A percentile compares a stretch with the other conserved stretches of the same genome.
phyloP scores from a whole-genome alignment of 1,140 invertebrate genomes.

The Choristoneura fumiferana region DNA sequence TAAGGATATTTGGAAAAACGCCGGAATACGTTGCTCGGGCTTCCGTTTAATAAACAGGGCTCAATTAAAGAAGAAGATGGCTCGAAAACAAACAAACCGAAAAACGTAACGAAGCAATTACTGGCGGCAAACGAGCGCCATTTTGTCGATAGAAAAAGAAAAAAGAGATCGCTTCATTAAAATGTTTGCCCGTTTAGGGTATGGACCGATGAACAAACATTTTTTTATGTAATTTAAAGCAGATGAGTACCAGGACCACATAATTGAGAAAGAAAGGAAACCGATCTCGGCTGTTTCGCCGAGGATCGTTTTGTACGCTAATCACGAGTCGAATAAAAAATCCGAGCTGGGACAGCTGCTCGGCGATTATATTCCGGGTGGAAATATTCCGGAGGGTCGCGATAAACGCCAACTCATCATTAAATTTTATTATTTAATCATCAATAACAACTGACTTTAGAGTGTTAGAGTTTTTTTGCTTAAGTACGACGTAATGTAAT shows the following conservation, averaged over 20 bases:
- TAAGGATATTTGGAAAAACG: constrained; percentile 11
- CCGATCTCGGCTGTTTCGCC: not conserved
- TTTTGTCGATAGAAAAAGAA: constrained; percentile 29
- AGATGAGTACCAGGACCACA: not conserved
- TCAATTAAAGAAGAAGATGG: constrained; percentile 28
- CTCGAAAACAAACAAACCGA: constrained; percentile 34
- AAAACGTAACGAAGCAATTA: constrained; percentile 48
- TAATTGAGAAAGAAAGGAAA: constrained; percentile 10
- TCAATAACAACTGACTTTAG: too few relatives aligned
- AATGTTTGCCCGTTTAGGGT: constrained; percentile 27
- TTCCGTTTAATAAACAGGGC: constrained; percentile 21
- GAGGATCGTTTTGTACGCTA: not conserved
- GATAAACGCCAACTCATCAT: too few relatives aligned
- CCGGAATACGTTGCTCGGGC: constrained; percentile 29
- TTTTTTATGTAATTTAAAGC: constrained; percentile 20
- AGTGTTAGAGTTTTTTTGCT: too few relatives aligned
- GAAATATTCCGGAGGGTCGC: too few relatives aligned
- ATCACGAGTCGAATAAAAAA: not conserved
- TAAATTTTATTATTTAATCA: too few relatives aligned
- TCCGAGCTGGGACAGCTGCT: not conserved
- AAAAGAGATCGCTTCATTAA: constrained; percentile 45
- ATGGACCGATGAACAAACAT: constrained; percentile 27
- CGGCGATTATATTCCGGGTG: not conserved
- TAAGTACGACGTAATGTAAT: too few relatives aligned
- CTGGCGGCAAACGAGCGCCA: constrained; percentile 37